Evolutionary conservation across 1,140 invertebrate species (phyloP), one percentile per base, ranked within the genome.

Genomic region (Drosophila nikananu): DNA sequence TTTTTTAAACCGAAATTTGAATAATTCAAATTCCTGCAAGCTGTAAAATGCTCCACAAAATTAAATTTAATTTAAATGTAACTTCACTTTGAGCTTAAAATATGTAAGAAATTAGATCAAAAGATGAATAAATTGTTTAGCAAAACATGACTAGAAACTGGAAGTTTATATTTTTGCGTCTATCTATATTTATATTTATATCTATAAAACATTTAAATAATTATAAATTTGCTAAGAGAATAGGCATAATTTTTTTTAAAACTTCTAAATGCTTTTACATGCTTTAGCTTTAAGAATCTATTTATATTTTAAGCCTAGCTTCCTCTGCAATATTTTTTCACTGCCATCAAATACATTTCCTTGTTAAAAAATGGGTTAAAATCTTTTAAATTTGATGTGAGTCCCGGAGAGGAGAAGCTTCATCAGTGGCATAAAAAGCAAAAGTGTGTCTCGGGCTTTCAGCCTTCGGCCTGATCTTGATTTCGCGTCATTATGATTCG

Each of bases 401-500:
- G 23, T 41, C 48, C 59, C 52, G 17, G 21, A 23, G 15, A 23
- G 52, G 19, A 23, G 32, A 1, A 54, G 52, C 27, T 52, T 37
- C 35, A 12, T 68, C 32, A 10, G 41, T 5, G 44, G 21, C 44
- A 68, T 42, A 68, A 89, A 83, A 70, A 78, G 71, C 78, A 79
- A 84, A 89, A 74, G 73, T 75, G 84, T 89, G 81, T 89, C 81
- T 83, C 44, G 39, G 15, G 63, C 63, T 67, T 59, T 55, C 54
- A 48, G 58, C 48, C 60, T 68, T 71, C 66, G 42, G 82, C 23
- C 77, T 77, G 86, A 89, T 89, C 86, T 89, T 81, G 82, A 90
- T 91, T 90, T 86, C 46, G 76, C 70, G 78, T 84, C 75, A 90
- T 90, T 86, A 90, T 90, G 84, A 79, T 84, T 81, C 84, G 77